These are phyloP conservation scores for Austrolebias charrua DNA, from an alignment of 2,797 vertebrate species.

Conservation along the genomic window DNA sequence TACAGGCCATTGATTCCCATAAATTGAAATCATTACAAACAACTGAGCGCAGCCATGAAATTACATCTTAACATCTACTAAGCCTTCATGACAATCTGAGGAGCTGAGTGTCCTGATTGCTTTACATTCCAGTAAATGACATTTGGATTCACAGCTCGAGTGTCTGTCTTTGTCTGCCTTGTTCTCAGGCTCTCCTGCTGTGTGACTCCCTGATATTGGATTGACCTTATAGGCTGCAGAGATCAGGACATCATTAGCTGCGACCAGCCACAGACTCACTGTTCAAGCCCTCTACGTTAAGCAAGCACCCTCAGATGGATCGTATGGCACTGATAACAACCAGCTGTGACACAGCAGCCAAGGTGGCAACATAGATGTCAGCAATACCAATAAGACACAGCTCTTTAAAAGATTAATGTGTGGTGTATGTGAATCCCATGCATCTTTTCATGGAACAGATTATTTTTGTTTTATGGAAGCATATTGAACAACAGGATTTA, in stretches of 20 bases:
- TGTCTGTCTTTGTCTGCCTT: slow-evolving; percentile 19
- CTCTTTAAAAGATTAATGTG: slow-evolving; percentile 37
- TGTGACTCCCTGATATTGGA: slow-evolving; percentile 66
- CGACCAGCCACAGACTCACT: slow-evolving; percentile 54
- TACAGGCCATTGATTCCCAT: slow-evolving; percentile 3
- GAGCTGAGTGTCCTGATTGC: slow-evolving; percentile 6
- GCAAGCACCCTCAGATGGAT: slow-evolving; percentile 46
- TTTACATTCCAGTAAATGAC: slow-evolving; percentile 37
- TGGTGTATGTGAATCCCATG: slow-evolving; percentile 10
- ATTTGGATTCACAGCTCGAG: slow-evolving; percentile 40
- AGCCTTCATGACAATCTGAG: slow-evolving; percentile 19
- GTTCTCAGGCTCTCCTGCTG: slow-evolving; percentile 34
- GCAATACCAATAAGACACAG: slow-evolving; percentile 59
- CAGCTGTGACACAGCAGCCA: slow-evolving; percentile 55
- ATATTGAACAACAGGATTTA: neutral
- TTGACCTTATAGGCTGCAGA: slow-evolving; percentile 69
- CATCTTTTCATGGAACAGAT: slow-evolving; percentile 2
- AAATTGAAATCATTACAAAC: slow-evolving; percentile 25
- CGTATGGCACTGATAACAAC: slow-evolving; percentile 58
- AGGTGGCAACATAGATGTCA: slow-evolving; percentile 50
- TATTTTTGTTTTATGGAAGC: neutral
- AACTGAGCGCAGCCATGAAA: slow-evolving; percentile 24
- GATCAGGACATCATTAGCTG: slow-evolving; percentile 74
- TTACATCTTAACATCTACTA: slow-evolving; percentile 31
- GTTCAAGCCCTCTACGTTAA: slow-evolving; percentile 52